Evolutionary conservation across 2,113 vertebrate genomes (phyloP).

Genomic region (Ophiodon elongatus): DNA sequence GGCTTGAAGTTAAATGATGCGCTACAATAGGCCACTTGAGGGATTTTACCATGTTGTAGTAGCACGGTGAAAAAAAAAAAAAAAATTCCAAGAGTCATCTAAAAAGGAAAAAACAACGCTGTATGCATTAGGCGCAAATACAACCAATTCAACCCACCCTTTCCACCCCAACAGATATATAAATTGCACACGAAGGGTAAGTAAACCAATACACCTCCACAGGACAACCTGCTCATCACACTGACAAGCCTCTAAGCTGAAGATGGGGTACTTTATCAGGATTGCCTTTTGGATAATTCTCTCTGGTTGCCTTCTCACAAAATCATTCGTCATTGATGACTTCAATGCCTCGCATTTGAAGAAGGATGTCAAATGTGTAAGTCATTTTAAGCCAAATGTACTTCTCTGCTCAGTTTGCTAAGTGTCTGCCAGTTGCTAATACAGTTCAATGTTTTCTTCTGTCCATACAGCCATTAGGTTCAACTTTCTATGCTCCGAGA

Average conservation of each 20-base stretch:
- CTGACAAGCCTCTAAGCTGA: conserved; percentile 33
- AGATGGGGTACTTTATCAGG: conserved; percentile 61
- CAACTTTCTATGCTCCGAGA: conserved; percentile 45
- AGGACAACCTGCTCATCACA: conserved; percentile 37
- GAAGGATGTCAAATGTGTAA: conserved; percentile 9
- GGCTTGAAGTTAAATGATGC: conserved; percentile 7
- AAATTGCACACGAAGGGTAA: conserved; percentile 41
- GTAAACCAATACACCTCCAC: conserved; percentile 29
- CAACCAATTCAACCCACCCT: conserved; percentile 80
- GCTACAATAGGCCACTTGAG: conserved; percentile 60
- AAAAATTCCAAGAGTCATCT: conserved; percentile 96
- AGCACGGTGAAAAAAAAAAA: conserved; percentile 65
- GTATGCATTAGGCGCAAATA: conserved; percentile 86
- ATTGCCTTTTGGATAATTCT: conserved; percentile 56
- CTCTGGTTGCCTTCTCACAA: conserved; percentile 18
- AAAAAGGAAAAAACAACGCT: conserved; percentile 88
- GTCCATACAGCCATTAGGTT: rapidly evolving
- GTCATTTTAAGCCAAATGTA: conserved; percentile 8
- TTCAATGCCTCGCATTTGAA: rapidly evolving
- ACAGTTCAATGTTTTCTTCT: conserved; percentile 2
- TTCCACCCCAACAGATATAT: conserved; percentile 87
- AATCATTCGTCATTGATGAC: rapidly evolving
- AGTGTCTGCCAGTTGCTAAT: conserved; percentile 12
- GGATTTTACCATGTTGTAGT: conserved; percentile 86
- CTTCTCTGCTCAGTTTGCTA: neutral